Conservation (phyloP, 2,888 invertebrate genomes). For the Pterostichus niger region DNA sequence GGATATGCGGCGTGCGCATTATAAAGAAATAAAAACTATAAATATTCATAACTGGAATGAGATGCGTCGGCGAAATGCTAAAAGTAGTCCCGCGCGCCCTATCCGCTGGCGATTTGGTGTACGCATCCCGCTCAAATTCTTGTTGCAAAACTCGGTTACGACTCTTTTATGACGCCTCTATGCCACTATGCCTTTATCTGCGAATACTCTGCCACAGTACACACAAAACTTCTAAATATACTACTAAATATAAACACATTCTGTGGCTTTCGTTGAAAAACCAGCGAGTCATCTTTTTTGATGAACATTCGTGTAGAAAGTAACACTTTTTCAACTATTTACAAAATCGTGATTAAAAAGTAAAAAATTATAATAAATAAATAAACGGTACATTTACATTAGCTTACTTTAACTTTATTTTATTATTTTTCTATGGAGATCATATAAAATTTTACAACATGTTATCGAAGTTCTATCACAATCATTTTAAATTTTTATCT, state of each 20-base stretch:
- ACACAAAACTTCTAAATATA: constrained; percentile 17
- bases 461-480: too few relatives aligned
- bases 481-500: too few relatives aligned
- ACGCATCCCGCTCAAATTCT: constrained; percentile 32
- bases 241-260: constrained; percentile 9
- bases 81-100: constrained; percentile 45
- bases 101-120: constrained; percentile 46
- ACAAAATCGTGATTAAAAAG: too few relatives aligned
- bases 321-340: too few relatives aligned
- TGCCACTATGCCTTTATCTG: constrained; percentile 23
- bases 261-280: constrained; percentile 17
- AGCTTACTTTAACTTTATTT: too few relatives aligned
- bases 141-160: constrained; percentile 36
- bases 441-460: too few relatives aligned
- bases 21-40: constrained; percentile 62
- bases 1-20: constrained; percentile 18
- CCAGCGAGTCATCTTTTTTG: not conserved
- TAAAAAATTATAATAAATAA: too few relatives aligned
- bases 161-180: constrained; percentile 52
- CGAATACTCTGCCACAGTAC: not conserved
- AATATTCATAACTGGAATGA: constrained; percentile 60
- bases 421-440: too few relatives aligned
- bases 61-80: constrained; percentile 32
- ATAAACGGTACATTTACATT: too few relatives aligned
- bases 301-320: too few relatives aligned